These are phyloP conservation scores for Mylabris sibirica DNA, from an alignment of 2,888 invertebrate species.

Conservation along the genomic window DNA sequence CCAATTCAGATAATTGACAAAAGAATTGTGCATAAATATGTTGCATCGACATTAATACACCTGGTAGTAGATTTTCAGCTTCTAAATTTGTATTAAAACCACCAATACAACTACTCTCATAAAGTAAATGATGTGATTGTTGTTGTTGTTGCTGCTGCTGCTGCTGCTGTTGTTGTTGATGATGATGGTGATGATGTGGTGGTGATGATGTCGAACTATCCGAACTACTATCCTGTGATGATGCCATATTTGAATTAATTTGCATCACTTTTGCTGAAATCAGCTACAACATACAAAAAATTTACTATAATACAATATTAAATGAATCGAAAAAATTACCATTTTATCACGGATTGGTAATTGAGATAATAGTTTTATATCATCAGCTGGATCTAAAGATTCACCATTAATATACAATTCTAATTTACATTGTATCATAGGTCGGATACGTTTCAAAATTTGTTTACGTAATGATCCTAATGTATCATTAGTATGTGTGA, in stretches of 20 bases:
- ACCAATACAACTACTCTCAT: neutral
- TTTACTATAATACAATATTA: neutral
- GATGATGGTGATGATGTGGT: constrained; percentile 77
- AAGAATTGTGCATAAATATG: constrained; percentile 81
- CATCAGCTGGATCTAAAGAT: constrained; percentile 84
- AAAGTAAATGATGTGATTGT: constrained; percentile 1
- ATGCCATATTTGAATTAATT: constrained; percentile 73
- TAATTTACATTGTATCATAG: constrained; percentile 81
- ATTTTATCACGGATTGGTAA: constrained; percentile 88
- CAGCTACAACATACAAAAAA: constrained; percentile 60
- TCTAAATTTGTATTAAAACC: constrained; percentile 73
- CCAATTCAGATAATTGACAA: constrained; percentile 87
- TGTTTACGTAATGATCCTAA: constrained; percentile 83
- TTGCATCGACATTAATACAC: constrained; percentile 87
- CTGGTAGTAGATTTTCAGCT: constrained; percentile 89
- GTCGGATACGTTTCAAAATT: constrained; percentile 72
- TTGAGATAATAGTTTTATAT: constrained; percentile 85
- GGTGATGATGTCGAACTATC: constrained; percentile 95
- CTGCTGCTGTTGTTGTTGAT: neutral
- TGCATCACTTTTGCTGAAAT: constrained; percentile 81
- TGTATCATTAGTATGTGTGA: constrained; percentile 94
- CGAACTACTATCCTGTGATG: constrained; percentile 91
- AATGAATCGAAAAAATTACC: constrained; percentile 63
- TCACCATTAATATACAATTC: constrained; percentile 92
- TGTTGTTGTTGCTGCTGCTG: constrained; percentile 54